phyloP scores from a whole-genome alignment of 2,113 vertebrate genomes.

The Aptenodytes patagonicus region DNA sequence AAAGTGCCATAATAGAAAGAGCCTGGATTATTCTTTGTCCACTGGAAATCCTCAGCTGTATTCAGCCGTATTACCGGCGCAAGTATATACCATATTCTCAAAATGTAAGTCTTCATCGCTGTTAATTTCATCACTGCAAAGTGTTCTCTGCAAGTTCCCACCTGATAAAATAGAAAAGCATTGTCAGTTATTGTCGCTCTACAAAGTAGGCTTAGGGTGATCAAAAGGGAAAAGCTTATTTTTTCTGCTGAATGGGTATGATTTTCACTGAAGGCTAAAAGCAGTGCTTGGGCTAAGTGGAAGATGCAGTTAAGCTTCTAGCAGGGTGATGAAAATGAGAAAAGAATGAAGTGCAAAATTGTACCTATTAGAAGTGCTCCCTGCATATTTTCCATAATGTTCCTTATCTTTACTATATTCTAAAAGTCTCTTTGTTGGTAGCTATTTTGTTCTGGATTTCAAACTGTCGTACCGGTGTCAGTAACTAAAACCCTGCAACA shows the following conservation, averaged over 20 bases:
- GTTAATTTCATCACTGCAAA: not conserved
- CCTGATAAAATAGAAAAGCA: not conserved
- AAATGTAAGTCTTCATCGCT: not conserved
- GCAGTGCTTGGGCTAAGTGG: not conserved
- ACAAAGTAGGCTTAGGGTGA: not conserved
- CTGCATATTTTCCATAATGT: not conserved
- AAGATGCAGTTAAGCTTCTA: not conserved
- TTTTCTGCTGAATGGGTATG: not conserved
- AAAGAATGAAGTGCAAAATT: not conserved
- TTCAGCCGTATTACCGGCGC: constrained; percentile 73
- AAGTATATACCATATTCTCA: constrained; percentile 73
- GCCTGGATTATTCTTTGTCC: constrained; percentile 83
- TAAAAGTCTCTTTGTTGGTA: not conserved
- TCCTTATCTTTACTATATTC: not conserved
- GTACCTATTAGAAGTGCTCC: not conserved
- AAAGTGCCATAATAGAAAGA: constrained; percentile 95
- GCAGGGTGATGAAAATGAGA: not conserved
- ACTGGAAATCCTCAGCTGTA: constrained; percentile 77
- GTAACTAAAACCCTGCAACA: not conserved
- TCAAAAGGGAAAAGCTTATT: not conserved
- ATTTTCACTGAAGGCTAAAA: not conserved
- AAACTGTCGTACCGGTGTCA: not conserved
- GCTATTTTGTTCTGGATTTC: not conserved
- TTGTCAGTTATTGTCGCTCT: not conserved
- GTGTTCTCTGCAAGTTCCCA: not conserved